Conservation (phyloP, 2,888 invertebrate genomes). For the Drosophila meridionalis region DNA sequence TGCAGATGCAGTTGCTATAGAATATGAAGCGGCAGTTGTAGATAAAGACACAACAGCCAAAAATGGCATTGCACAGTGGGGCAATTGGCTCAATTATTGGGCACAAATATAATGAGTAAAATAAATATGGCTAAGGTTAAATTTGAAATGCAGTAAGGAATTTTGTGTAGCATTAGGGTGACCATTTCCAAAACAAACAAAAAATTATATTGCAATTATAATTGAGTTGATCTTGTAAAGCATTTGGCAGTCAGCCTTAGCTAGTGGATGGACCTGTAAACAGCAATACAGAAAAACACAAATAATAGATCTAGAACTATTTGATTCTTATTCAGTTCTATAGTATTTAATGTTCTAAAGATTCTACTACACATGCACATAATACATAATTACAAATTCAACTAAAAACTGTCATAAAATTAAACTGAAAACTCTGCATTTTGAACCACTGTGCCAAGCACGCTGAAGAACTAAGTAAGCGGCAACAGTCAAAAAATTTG, state of each 20-base stretch:
- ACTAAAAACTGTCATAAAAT: not conserved
- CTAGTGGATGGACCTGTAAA: no score
- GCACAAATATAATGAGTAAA: not conserved
- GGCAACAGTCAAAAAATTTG: slow-evolving; percentile 77
- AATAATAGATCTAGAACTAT: no score
- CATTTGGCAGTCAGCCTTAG: no score
- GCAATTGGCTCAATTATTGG: not conserved
- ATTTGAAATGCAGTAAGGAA: no score
- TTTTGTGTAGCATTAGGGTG: no score
- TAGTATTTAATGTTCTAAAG: no score
- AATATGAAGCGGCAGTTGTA: slow-evolving; percentile 64
- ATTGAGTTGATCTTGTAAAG: no score
- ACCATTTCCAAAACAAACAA: no score
- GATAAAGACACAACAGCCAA: slow-evolving; percentile 63
- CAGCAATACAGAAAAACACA: no score
- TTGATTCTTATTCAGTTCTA: no score
- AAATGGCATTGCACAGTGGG: slow-evolving; percentile 40
- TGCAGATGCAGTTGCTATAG: slow-evolving; percentile 43
- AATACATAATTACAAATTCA: not conserved
- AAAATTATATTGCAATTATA: no score
- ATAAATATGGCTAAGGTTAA: not conserved
- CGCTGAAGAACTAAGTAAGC: slow-evolving; percentile 39
- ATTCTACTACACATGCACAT: no score
- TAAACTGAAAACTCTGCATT: not conserved
- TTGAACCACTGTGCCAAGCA: slow-evolving; percentile 34